These are phyloP conservation scores for Metacarcinus magister DNA, from an alignment of 2,888 invertebrate genomes.

Conservation along the genomic window DNA sequence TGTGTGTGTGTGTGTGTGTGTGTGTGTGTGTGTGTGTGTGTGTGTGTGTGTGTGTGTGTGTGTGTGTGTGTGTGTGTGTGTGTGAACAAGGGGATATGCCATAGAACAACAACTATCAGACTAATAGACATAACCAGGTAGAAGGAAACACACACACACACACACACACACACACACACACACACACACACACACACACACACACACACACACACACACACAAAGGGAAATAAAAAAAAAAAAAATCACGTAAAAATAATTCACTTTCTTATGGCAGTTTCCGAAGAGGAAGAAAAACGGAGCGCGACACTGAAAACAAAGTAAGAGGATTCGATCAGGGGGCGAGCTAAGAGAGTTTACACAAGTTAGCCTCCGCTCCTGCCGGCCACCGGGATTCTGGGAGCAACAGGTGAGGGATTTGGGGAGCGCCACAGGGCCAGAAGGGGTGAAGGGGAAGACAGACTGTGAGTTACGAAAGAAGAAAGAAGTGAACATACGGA, in stretches of 20 bases:
- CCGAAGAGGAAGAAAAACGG: background rate
- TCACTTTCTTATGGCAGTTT: background rate
- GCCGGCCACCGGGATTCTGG: background rate
- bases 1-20: conserved; percentile 2
- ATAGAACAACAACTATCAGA: background rate
- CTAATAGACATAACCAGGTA: background rate
- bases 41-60: conserved; percentile 2
- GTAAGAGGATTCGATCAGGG: conserved; percentile 11
- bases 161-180: conserved; percentile 5
- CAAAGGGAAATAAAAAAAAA: too few relatives aligned
- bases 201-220: background rate
- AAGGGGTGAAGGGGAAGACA: background rate
- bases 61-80: background rate
- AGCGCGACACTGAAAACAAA: background rate
- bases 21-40: background rate
- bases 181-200: background rate
- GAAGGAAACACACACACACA: conserved; percentile 2
- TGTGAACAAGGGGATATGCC: background rate
- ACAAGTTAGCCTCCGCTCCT: conserved; percentile 29
- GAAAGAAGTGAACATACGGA: background rate
- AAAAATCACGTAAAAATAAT: background rate
- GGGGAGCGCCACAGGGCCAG: background rate
- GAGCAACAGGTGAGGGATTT: conserved; percentile 23
- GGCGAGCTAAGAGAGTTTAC: conserved; percentile 38
- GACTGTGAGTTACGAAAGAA: background rate